Conservation (phyloP, 2,888 invertebrate species). For the Nomada lathburiana region DNA sequence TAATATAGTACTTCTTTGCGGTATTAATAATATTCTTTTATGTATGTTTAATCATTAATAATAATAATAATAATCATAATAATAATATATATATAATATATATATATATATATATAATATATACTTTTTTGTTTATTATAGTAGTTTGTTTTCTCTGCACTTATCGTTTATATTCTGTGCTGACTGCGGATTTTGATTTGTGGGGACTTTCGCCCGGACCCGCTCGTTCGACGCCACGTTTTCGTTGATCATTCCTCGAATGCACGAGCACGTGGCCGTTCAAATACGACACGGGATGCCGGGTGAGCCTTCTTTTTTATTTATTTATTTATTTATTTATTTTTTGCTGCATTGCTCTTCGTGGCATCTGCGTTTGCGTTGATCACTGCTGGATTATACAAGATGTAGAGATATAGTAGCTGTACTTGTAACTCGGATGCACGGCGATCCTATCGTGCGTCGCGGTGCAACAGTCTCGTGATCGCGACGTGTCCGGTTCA, state of each 20-base stretch:
- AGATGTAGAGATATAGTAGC: constrained; percentile 68
- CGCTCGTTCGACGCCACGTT: constrained; percentile 38
- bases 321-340: constrained; percentile 32
- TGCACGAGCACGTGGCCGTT: constrained; percentile 21
- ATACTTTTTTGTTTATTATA: constrained; percentile 79
- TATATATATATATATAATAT: constrained; percentile 66
- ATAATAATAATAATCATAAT: constrained; percentile 71
- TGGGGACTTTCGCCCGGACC: constrained; percentile 76
- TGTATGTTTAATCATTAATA: constrained; percentile 74
- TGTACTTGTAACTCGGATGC: constrained; percentile 50
- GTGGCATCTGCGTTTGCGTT: constrained; percentile 70
- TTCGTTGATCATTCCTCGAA: not conserved
- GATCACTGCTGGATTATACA: constrained; percentile 68
- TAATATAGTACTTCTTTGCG: constrained; percentile 81
- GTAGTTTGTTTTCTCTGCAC: constrained; percentile 82
- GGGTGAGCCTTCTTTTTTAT: constrained; percentile 52
- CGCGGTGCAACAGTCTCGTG: constrained; percentile 23
- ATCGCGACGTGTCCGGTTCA: constrained; percentile 53
- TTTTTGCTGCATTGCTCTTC: constrained; percentile 63
- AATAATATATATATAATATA: constrained; percentile 75
- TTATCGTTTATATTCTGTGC: constrained; percentile 81
- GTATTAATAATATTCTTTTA: constrained; percentile 77
- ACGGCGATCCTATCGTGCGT: constrained; percentile 49
- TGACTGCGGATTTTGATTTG: constrained; percentile 84
- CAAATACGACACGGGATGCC: constrained; percentile 40